Base-by-base conservation (phyloP, 2,888 invertebrate genomes). In the Drosophila mayaguana region DNA sequence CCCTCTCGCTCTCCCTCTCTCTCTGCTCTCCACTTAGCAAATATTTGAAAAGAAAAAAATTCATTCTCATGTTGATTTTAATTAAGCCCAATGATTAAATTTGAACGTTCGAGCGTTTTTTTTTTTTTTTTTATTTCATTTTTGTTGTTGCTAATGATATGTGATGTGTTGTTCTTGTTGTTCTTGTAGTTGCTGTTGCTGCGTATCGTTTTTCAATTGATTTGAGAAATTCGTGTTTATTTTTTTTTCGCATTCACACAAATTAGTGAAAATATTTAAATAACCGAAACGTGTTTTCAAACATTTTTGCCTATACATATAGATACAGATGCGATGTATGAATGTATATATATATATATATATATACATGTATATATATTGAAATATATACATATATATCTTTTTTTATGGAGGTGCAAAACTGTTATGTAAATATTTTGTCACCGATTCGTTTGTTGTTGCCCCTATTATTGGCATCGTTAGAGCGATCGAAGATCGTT, bases 251-350 rank as follows among this genome's bases (percentile, higher is more conserved):
- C 67, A 62, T 66, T 63, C 54, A 53, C 63, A 72, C 56, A 75
- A 75, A 80, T 84, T 72, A 63, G 81, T 66, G 69, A 80, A 87
- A 83, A 84, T 87, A 87, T 84, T 84, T 81, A 84, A 84, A 87
- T 74, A 87, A 75, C 69, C 75, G 28, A 81, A 84, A 83, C 84
- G 87, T 87, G 84, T 81, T 83, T 70, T 59, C 66, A 60, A 78
- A 80, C 55, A 67, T 60, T 85, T 70, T 63, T 42, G 22, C n/a
- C 34, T 48, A 22, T 8, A 50, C 48, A 36, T 16, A 14, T 16
- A 20, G 4, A 36, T 6, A 51, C 9, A 36, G 3, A 36, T 51
- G 11, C n/a, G 48, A 12, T 6, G 28, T 48, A 12, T 32, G 18
- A 20, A 48, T 32, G 18, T 48, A 1, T 18, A 32, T 32, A 18